These are phyloP conservation scores for Dendroctonus valens DNA, from an alignment of 1,140 invertebrate species.

Conservation along the genomic window DNA sequence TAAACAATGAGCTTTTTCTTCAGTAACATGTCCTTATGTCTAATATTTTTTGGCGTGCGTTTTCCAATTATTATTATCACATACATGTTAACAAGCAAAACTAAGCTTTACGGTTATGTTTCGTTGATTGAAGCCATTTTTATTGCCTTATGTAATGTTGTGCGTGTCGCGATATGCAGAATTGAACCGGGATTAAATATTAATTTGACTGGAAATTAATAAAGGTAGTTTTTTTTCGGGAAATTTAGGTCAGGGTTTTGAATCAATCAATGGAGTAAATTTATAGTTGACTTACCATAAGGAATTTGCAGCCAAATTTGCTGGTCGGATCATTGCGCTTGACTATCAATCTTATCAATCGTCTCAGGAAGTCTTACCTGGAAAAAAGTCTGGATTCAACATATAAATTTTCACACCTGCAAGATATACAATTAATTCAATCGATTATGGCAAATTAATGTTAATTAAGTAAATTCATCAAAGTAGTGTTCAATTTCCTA, in stretches of 20 bases:
- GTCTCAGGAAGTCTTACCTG: not conserved
- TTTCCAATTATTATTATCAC: not conserved
- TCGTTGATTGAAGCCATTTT: not conserved
- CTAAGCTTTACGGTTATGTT: not conserved
- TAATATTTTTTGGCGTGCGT: conserved; percentile 5
- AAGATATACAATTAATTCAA: no score
- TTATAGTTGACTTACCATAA: conserved; percentile 5
- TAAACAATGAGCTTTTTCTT: conserved; percentile 5
- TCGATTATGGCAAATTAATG: no score
- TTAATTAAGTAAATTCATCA: no score
- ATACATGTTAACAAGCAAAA: not conserved
- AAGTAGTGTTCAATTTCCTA: no score
- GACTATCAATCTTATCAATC: not conserved
- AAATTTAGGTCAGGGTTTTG: conserved; percentile 5
- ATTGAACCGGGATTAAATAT: not conserved
- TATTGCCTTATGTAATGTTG: not conserved
- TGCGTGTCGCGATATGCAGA: not conserved
- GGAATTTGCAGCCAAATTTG: conserved; percentile 4
- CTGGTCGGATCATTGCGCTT: no score
- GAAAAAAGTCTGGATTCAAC: not conserved
- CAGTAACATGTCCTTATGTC: not conserved
- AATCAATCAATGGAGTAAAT: not conserved
- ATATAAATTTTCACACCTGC: not conserved
- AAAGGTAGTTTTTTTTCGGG: not conserved
- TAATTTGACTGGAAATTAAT: not conserved